Evolutionary conservation across 2,113 vertebrate species (phyloP).

Genomic region (Mystacornis crossleyi): DNA sequence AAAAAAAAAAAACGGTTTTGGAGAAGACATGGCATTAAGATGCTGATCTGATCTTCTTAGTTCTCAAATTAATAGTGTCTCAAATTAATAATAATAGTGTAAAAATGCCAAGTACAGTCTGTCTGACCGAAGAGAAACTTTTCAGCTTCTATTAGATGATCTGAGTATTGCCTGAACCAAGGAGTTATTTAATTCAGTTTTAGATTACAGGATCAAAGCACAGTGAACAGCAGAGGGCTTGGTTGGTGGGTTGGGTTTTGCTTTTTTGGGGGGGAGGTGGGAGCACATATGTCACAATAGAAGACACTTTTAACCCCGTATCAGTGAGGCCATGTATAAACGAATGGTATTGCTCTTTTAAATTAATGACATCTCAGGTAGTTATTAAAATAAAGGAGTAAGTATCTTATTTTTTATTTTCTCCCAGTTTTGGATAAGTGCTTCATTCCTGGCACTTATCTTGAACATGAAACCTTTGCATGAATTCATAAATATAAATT

Average conservation of each 20-base stretch:
- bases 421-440: background rate
- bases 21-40: background rate
- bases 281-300: background rate
- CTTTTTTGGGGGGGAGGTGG: background rate
- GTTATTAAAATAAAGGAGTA: background rate
- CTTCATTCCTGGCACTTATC: background rate
- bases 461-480: background rate
- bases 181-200: background rate
- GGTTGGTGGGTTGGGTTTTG: background rate
- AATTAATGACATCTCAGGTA: background rate
- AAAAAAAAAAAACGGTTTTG: background rate
- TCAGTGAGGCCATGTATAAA: background rate
- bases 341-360: background rate
- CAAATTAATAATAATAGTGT: background rate
- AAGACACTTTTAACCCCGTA: background rate
- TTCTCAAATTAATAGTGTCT: background rate
- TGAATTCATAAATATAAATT: background rate
- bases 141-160: background rate
- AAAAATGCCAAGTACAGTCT: background rate
- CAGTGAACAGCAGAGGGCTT: background rate
- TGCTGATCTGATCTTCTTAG: background rate
- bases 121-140: background rate
- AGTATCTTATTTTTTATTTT: background rate
- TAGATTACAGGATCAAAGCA: background rate
- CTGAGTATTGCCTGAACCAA: background rate